phyloP scores from a whole-genome alignment of 1,140 invertebrate genomes.

The Penaeus vannamei region DNA sequence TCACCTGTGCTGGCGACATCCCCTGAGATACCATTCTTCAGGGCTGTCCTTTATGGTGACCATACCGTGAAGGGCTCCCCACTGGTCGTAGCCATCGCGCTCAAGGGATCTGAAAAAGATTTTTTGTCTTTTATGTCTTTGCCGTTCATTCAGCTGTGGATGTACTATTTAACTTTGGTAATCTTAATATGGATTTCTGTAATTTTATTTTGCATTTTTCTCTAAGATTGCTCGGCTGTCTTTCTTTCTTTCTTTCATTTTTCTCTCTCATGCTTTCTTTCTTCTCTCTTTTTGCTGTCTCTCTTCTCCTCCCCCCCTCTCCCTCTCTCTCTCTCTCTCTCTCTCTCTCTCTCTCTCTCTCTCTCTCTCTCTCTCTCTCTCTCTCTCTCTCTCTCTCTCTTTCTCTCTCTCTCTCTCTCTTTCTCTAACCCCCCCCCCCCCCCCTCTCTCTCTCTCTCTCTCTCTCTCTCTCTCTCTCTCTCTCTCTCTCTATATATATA shows the following conservation, averaged over 20 bases:
- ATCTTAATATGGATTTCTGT: background rate
- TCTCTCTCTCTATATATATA: background rate
- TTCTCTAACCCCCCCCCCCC: background rate
- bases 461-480: background rate
- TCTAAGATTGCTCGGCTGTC: background rate
- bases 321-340: background rate
- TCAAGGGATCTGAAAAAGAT: conserved; percentile 68
- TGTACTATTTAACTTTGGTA: too few relatives aligned
- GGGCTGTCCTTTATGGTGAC: conserved; percentile 71
- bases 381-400: background rate
- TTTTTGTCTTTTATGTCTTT: too few relatives aligned
- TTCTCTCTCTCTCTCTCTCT: background rate
- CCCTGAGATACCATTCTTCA: conserved; percentile 72
- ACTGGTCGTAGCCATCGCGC: conserved; percentile 74
- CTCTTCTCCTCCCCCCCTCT: too few relatives aligned
- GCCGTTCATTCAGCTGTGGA: too few relatives aligned
- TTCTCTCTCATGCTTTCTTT: background rate
- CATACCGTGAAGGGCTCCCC: conserved; percentile 73
- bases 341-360: background rate
- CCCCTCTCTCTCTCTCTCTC: background rate
- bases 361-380: background rate
- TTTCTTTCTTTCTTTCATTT: too few relatives aligned
- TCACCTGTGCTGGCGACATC: conserved; percentile 74
- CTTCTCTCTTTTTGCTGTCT: background rate
- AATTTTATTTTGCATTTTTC: background rate